Evolutionary conservation across 2,113 vertebrate genomes (phyloP), one percentile per base, ranked within the genome.

Genomic region (Microcebus murinus): DNA sequence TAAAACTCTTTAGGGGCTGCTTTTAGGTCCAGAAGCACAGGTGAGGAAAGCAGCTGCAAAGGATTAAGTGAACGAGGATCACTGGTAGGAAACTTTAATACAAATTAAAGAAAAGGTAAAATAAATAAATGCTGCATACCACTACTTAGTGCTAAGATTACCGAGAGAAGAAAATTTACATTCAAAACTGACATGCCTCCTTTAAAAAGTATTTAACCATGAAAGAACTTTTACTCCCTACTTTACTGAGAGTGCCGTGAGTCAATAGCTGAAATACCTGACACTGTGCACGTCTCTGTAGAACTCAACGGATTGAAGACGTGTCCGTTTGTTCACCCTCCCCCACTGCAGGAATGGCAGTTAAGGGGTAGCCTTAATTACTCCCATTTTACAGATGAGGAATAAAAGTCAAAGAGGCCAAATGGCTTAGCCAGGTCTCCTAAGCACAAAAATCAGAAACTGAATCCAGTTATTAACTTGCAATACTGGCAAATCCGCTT

Each of bases 341-440:
- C 4, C 11, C 70, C 6, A 11, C 68, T 8, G 13, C 52, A 23
- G 3, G 13, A 36, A 42, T 7, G 8, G 36, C 20, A 23, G 57
- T 1, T 21, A 36, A 8, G 27, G 11, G 36, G 42, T 0, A 23
- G 39, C 18, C 27, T 36, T 50, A 1, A 3, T 25, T 4, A 4
- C 13, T 20, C 71, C 79, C 87, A 73, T 55, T 68, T 52, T 7
- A 55, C 52, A 68, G 87, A 36, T 4, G 31, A 63, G 25, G 42
- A 36, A 23, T 34, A 17, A 50, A 25, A 36, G 15, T 36, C 59
- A 36, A 50, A 25, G 31, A 8, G n/a, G 39, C 2, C 67, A 6
- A 0, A 29, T 0, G 13, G 6, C 61, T 29, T 2, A 0, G 21
- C 27, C 61, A 3, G 34, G 11, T 3, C 45, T 3, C 15, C 20